These are phyloP conservation scores for Chrysotoxum bicinctum DNA, from an alignment of 2,888 invertebrate species.

Conservation along the genomic window DNA sequence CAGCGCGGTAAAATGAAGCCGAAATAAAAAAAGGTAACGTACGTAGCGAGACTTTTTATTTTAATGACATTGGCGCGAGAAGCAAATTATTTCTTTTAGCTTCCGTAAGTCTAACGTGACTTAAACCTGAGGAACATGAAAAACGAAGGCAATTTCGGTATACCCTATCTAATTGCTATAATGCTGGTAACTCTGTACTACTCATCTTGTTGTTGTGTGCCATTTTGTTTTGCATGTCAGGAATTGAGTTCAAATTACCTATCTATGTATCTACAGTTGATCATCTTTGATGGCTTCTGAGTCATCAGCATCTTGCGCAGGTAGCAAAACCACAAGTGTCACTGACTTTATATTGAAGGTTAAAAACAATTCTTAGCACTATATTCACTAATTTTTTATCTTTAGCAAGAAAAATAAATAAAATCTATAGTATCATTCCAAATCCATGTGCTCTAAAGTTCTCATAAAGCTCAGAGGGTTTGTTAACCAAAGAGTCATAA, in stretches of 20 bases:
- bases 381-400: too few relatives aligned
- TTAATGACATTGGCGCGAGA: neutral
- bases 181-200: neutral
- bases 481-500: neutral
- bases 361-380: neutral
- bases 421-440: too few relatives aligned
- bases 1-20: constrained; percentile 6
- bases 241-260: neutral
- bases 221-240: neutral
- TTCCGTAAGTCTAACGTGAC: constrained; percentile 5
- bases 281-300: neutral
- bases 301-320: neutral
- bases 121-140: neutral
- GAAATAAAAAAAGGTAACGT: neutral
- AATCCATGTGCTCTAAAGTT: too few relatives aligned
- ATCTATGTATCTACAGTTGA: neutral
- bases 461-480: neutral
- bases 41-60: neutral
- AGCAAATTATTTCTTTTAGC: constrained; percentile 7
- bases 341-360: neutral
- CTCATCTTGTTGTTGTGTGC: neutral
- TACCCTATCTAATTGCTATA: constrained; percentile 25
- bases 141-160: neutral
- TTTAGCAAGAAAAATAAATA: too few relatives aligned
- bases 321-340: neutral